Base-by-base conservation (phyloP, 2,113 vertebrate species). In the Willisornis vidua region DNA sequence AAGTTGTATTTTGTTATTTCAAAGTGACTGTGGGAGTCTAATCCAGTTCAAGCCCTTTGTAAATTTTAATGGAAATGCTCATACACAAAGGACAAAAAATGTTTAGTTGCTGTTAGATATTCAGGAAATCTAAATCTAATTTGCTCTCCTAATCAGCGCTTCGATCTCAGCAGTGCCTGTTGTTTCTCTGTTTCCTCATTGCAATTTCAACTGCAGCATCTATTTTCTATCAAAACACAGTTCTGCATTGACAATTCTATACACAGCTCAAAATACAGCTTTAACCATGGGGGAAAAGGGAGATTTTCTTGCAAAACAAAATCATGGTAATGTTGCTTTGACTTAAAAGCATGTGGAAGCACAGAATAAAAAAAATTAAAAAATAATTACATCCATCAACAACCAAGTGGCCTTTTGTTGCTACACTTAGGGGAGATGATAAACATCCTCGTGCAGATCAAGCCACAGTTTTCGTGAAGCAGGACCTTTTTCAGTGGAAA, bases 11-110 rank as follows among this genome's bases (percentile, higher is more conserved):
- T 94, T 96, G 96, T 95, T 79, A 95, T 95, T 97, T 96, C 79
- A 93, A 95, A 96, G 93, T 13, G 76, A 96, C 95, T 70, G 92
- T 97, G 97, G 96, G 95, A 96, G 95, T 93, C 94, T 96, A 97
- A 97, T 94, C 92, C 95, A 95, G 95, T 95, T 93, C 94, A 52
- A 96, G 87, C 67, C 88, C 92, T 95, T 96, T 95, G 93, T 87
- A 96, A 85, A 89, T 89, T 74, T 92, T 89, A 96, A 96, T 96
- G 92, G 96, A 94, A 96, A 94, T 87, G 92, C 91, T 97, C 96
- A 66, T 89, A 92, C 95, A 97, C 92, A 96, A 95, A 96, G 95
- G 95, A 63, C 85, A 70, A 88, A 93, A 92, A 82, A 75, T 19
- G 84, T 88, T 79, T 82, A 73, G 96, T 89, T 87, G 92, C 95